Base-by-base conservation (phyloP, 2,888 invertebrate species). In the Luperina nickerlii region DNA sequence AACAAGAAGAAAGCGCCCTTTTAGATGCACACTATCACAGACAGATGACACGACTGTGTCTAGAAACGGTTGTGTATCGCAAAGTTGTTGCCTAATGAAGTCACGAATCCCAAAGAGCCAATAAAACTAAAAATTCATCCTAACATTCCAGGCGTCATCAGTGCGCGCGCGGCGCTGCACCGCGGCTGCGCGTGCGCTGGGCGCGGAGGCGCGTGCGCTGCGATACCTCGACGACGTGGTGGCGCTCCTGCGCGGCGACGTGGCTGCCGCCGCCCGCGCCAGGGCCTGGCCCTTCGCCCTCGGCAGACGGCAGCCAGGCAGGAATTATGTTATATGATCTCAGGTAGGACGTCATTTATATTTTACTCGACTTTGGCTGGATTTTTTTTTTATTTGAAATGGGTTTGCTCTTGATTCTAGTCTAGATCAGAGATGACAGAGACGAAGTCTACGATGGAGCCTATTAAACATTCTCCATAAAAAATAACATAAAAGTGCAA, bases 151-250 rank as follows among this genome's bases (percentile, higher is more conserved):
- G 96, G 92, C 90, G 81, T 93, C 96, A 86, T 93, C 92, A 15
- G 94, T 91, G 82, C 96, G 96, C 88, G 96, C 96, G 4, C 91
- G 92, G 8, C 94, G 95, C 27, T 96, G 96, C 88, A 92, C 96
- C 85, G 95, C 94, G 71, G 96, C 97, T 54, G 97, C 97, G 81
- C 95, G 95, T 32, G 95, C 94, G 85, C 93, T 97, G 72, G 90
- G 92, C 13, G 95, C 94, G 81, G 97, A 97, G 91, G 91, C 97
- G 71, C 94, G 92, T 13, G 95, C 97, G 87, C 95, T 97, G 72
- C 95, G 96, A 60, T 97, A 96, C 92, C 93, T 97, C 74, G 97
- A 97, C 88, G 97, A 97, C 88, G 95, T 97, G 82, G 95, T 97
- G 82, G 95, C 97, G 77, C 92, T 97, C 75, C 93, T 97, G 87